A percentile compares a stretch with the other conserved stretches of the same genome.
These are phyloP conservation scores for Argyra leucocephala DNA, from an alignment of 2,888 invertebrate genomes.

Conservation along the genomic window DNA sequence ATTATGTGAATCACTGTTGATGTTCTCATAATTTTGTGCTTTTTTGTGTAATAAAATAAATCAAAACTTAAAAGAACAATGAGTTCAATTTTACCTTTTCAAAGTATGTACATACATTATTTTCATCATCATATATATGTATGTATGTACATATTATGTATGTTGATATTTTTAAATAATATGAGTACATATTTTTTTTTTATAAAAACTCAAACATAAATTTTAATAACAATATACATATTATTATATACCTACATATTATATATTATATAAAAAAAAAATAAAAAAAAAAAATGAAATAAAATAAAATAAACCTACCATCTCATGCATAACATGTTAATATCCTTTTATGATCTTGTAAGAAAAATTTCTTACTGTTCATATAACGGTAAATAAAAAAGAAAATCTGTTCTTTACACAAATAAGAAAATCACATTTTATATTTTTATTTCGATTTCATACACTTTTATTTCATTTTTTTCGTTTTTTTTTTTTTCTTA, in stretches of 20 bases:
- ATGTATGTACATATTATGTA: too few relatives aligned
- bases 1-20: background rate
- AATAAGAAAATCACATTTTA: background rate
- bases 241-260: too few relatives aligned
- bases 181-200: too few relatives aligned
- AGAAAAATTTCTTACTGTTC: background rate
- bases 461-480: background rate
- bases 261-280: too few relatives aligned
- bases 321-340: conserved; percentile 1
- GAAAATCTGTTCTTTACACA: background rate
- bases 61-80: background rate
- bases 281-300: background rate
- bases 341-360: conserved; percentile 1
- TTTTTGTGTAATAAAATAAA: background rate
- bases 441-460: background rate
- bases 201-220: too few relatives aligned
- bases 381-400: background rate
- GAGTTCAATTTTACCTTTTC: background rate
- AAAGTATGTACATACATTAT: too few relatives aligned
- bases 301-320: conserved; percentile 1
- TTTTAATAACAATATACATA: too few relatives aligned
- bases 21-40: background rate
- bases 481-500: background rate
- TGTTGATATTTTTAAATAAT: too few relatives aligned
- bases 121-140: too few relatives aligned